Evolutionary conservation across 2,888 invertebrate genomes (phyloP).

Genomic region (Nephrotoma flavescens): DNA sequence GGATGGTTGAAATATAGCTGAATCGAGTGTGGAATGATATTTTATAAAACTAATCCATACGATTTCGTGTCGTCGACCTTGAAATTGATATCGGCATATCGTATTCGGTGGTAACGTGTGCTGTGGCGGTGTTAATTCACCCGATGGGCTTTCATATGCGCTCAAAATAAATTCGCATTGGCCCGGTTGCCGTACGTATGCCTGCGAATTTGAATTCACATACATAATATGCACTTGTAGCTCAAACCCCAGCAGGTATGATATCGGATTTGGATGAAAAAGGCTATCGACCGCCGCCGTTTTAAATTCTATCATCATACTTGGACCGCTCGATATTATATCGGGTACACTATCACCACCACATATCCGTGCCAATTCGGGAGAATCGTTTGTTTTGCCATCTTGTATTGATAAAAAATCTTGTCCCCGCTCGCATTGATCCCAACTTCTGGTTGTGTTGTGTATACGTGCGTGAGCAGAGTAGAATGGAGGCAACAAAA

Average conservation of each 20-base stretch:
- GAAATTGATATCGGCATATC: conserved; percentile 65
- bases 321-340: conserved; percentile 60
- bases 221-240: conserved; percentile 65
- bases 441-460: conserved; percentile 47
- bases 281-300: conserved; percentile 71
- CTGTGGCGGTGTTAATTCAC: conserved; percentile 56
- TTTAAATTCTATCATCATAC: conserved; percentile 65
- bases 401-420: conserved; percentile 73
- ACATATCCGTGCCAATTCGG: conserved; percentile 61
- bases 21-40: conserved; percentile 58
- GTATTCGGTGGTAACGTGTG: conserved; percentile 70
- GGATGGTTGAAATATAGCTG: conserved; percentile 47
- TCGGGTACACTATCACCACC: conserved; percentile 71
- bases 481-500: conserved; percentile 6
- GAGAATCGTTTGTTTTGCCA: conserved; percentile 53
- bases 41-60: conserved; percentile 75
- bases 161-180: conserved; percentile 64
- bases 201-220: conserved; percentile 60
- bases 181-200: conserved; percentile 55
- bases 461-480: conserved; percentile 13
- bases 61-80: conserved; percentile 57
- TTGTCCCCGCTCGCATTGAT: conserved; percentile 67
- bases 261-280: conserved; percentile 62
- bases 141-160: conserved; percentile 58
- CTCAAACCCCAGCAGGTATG: conserved; percentile 67